These are phyloP conservation scores for Tympanoctomys barrerae DNA, from an alignment of 2,797 vertebrate genomes.

Conservation along the genomic window DNA sequence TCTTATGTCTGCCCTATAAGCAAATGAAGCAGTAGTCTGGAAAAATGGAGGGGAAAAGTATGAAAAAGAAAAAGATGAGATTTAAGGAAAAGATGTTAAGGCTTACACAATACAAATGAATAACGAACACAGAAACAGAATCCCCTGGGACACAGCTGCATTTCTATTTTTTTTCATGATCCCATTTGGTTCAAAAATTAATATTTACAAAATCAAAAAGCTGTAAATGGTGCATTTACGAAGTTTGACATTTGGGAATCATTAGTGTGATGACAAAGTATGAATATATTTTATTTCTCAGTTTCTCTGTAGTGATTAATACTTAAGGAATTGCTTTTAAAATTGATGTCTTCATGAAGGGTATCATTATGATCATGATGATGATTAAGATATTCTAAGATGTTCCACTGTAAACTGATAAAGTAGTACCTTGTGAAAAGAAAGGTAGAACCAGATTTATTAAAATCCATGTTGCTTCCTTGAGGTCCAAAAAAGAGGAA, in stretches of 20 bases:
- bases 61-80: not conserved
- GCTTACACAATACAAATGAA: not conserved
- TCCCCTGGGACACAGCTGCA: not conserved
- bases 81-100: constrained; percentile 2
- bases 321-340: constrained; percentile 32
- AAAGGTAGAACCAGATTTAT: not conserved
- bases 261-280: constrained; percentile 1
- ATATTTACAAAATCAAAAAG: constrained; percentile 24
- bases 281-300: constrained; percentile 26
- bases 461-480: not conserved
- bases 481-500: not conserved
- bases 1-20: not conserved
- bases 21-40: not conserved
- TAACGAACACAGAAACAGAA: not conserved
- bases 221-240: not conserved
- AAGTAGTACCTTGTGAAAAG: constrained; percentile 24
- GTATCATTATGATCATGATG: not conserved
- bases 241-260: constrained; percentile 22
- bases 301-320: constrained; percentile 31
- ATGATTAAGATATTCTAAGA: constrained; percentile 17
- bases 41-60: not conserved
- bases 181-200: constrained; percentile 8
- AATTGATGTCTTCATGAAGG: not conserved
- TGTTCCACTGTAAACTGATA: constrained; percentile 14
- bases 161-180: not conserved